Base-by-base conservation (phyloP, 2,113 vertebrate genomes). In the Pygoscelis adeliae region DNA sequence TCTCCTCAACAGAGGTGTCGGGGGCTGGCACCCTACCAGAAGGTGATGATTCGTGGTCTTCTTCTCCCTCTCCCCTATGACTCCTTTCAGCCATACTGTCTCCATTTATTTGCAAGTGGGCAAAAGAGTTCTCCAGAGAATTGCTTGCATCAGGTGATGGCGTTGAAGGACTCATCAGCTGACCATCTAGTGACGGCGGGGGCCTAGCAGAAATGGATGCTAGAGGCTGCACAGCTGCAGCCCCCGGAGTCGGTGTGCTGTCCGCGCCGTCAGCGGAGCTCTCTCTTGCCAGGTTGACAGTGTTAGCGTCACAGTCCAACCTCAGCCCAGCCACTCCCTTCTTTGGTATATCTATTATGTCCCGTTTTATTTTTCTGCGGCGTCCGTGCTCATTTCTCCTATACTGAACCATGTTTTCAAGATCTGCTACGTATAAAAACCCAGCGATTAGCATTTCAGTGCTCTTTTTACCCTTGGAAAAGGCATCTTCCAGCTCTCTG, bases 361-460 rank as follows among this genome's bases (percentile, higher is more conserved):
- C 99, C 69, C 99, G 98, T 97, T 99, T 99, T 93, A 99, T 99
- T 98, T 99, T 99, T 77, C 99, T 98, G 74, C 99, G 99, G 46
- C 99, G 99, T 72, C 99, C 99, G 0, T 99, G 99, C 97, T 99
- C 99, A 11, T 99, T 99, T 93, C 99, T 98, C 88, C 99, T 99
- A 97, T 99, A 99, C 86, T 99, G 99, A 97, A 99, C 99, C 99
- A 99, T 99, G 81, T 99, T 99, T 98, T 99, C 99, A 95, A 99
- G 98, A 97, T 99, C 99, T 13, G 99, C 99, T 83, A 99, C 98
- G 55, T 99, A 99, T 15, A 99, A 98, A 98, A 99, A 99, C 9
- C 99, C 99, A 13, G 99, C 99, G 34, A 99, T 99, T 56, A 99
- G 98, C 99, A 99, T 99, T 98, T 99, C 99, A 4, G 99, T 99